These are phyloP conservation scores for Macropus fuliginosus DNA, from an alignment of 2,797 vertebrate genomes.

Conservation along the genomic window DNA sequence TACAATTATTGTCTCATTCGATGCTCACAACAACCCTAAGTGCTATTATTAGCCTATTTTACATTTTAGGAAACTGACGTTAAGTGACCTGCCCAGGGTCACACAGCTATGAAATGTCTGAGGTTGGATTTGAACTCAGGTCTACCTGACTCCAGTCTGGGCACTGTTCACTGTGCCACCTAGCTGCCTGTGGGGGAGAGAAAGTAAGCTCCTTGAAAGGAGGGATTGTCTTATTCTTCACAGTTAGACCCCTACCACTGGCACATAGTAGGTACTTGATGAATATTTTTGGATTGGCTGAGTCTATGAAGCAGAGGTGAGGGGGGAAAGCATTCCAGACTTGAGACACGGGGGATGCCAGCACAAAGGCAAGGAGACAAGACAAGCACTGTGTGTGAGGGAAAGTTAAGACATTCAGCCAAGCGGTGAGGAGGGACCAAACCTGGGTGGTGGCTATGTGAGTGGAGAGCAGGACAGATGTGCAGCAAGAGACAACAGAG, in stretches of 20 bases:
- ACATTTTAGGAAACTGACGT: neutral
- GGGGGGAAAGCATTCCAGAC: neutral
- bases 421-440: neutral
- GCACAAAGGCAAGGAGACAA: neutral
- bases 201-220: neutral
- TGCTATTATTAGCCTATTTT: neutral
- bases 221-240: neutral
- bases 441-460: neutral
- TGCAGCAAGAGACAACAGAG: neutral
- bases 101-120: neutral
- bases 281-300: neutral
- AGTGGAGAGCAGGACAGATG: neutral
- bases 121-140: neutral
- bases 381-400: neutral
- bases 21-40: neutral
- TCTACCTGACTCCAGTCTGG: neutral
- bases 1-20: neutral
- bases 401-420: neutral
- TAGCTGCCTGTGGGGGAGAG: neutral
- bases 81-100: neutral
- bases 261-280: neutral
- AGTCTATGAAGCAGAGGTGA: neutral
- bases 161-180: neutral
- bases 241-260: neutral
- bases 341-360: neutral